Base-by-base conservation (phyloP, 2,113 vertebrate genomes). In the Irena cyanogastra region DNA sequence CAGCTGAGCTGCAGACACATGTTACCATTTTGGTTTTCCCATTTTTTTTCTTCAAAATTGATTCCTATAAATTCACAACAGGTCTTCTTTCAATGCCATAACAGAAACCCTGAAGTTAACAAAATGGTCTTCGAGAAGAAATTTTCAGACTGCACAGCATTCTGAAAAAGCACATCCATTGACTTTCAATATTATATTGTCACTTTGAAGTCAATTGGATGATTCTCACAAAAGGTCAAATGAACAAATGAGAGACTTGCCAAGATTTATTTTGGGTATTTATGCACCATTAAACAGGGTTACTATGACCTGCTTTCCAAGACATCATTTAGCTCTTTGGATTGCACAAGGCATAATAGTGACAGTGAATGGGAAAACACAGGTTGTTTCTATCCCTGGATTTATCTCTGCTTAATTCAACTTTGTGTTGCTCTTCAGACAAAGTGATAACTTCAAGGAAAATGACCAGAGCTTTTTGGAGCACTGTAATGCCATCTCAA, bases 391-490 rank as follows among this genome's bases (percentile, higher is more conserved):
- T 88, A 22, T 28, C 22, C n/a, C 21, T 3, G n/a, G 49, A 68
- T 84, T 95, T 78, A 83, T 70, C 9, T 64, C 47, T 88, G 39
- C 23, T 71, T 53, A 72, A 30, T 87, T 91, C 31, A 93, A 80
- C 54, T 54, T 90, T 75, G 31, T 75, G 90, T 89, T 84, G 28
- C 49, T 89, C 37, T 93, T 84, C 72, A 81, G 50, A 83, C 35
- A 75, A 69, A 81, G 44, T 35, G 68, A 75, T 86, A 94, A 87
- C 60, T 57, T 71, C 33, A 95, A 95, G 78, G 89, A 59, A 95
- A 94, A 94, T 94, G 93, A 54, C 80, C 83, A 87, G 60, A 92
- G 57, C 16, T 68, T 92, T 95, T 75, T 87, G 41, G 52, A 96
- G n/a, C 69, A 52, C 28, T 65, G 20, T n/a, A 87, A 74, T 56